These are phyloP conservation scores for Catonia carolina DNA, from an alignment of 2,888 invertebrate species.

Conservation along the genomic window DNA sequence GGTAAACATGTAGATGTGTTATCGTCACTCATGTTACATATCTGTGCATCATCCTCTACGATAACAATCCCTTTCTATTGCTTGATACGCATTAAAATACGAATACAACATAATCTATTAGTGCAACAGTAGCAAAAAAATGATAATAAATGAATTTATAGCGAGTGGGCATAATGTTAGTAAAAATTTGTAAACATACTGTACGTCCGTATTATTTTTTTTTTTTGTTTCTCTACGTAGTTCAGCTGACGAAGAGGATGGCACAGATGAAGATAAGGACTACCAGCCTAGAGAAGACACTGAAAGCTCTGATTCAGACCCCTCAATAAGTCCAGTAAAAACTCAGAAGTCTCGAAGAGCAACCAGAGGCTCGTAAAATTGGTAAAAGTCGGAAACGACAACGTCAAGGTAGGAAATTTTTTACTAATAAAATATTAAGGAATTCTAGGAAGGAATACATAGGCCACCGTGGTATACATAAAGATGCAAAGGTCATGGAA, in stretches of 20 bases:
- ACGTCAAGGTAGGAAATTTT: not conserved
- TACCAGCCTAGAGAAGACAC: not conserved
- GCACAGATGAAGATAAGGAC: not conserved
- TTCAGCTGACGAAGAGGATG: not conserved
- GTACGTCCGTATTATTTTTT: no score
- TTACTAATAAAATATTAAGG: not conserved
- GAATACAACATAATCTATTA: no score
- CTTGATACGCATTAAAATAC: no score
- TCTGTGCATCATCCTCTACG: no score
- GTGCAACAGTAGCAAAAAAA: no score
- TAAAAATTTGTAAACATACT: no score
- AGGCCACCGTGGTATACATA: not conserved
- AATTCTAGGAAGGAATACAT: conserved; percentile 1
- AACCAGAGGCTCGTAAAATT: not conserved
- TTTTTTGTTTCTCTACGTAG: no score
- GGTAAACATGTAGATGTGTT: no score
- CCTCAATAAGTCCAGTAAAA: not conserved
- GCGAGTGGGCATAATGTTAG: no score
- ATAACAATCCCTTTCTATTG: no score
- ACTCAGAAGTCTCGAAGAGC: not conserved
- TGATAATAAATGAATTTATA: no score
- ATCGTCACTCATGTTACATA: no score
- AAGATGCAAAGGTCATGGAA: not conserved
- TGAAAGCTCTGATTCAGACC: not conserved
- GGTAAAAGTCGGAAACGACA: not conserved